Evolutionary conservation across 2,797 vertebrate species (phyloP).

Genomic region (Hafferia zeledoni): DNA sequence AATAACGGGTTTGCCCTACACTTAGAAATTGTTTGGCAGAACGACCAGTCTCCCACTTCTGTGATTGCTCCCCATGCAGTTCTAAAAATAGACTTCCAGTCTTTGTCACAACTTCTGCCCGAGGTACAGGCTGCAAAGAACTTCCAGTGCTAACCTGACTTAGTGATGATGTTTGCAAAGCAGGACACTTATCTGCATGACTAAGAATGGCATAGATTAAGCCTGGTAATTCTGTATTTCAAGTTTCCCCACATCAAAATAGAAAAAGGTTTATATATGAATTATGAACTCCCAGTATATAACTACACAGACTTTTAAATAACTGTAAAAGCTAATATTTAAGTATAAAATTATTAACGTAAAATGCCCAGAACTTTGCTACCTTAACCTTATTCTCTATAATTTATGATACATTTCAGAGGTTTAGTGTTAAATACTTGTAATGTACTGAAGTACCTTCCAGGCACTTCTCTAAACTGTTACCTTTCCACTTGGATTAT

Average conservation of each 20-base stretch:
- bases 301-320: background rate
- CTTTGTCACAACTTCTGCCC: background rate
- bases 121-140: background rate
- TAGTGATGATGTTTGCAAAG: background rate
- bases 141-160: background rate
- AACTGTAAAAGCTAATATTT: background rate
- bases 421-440: background rate
- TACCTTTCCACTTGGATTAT: background rate
- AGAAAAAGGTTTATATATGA: background rate
- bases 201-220: background rate
- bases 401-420: background rate
- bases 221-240: background rate
- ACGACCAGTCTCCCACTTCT: background rate
- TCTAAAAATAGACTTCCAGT: constrained; percentile 20
- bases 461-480: background rate
- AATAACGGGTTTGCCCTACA: constrained; percentile 4
- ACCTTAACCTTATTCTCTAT: background rate
- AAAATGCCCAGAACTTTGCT: background rate
- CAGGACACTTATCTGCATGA: background rate
- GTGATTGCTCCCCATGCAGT: background rate
- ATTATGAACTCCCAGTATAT: background rate
- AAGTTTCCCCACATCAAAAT: background rate
- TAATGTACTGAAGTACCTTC: background rate
- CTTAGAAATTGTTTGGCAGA: constrained; percentile 38
- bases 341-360: background rate